Conservation (phyloP, 2,113 vertebrate species). For the Centrocercus urophasianus region DNA sequence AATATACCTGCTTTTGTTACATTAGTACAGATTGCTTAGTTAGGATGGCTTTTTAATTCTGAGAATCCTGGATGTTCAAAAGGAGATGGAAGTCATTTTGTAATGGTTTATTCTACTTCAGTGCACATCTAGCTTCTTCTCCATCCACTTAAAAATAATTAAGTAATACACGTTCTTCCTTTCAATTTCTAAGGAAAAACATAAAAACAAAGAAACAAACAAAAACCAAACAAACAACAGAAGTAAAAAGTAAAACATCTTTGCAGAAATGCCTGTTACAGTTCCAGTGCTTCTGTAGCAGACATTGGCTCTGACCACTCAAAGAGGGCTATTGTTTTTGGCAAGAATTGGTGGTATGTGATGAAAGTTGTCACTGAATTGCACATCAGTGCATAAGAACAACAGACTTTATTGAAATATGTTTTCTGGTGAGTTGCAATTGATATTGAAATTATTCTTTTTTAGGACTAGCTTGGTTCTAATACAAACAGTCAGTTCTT, state of each 20-base stretch:
- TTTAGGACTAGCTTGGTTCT: background rate
- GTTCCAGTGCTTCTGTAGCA: background rate
- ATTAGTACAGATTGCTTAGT: background rate
- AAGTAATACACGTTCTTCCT: background rate
- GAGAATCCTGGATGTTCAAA: background rate
- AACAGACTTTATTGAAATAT: background rate
- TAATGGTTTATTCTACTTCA: background rate
- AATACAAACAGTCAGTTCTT: background rate
- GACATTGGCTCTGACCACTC: background rate
- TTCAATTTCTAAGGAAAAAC: background rate
- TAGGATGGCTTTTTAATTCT: background rate
- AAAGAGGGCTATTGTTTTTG: background rate
- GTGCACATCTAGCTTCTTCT: background rate
- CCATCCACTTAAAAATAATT: background rate
- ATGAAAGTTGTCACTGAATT: background rate
- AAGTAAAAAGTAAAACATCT: background rate
- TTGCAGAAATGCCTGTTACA: background rate
- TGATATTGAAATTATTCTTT: background rate
- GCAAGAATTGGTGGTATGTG: background rate
- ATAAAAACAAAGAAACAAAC: too few species aligned
- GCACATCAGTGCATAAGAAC: background rate
- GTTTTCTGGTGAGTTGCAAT: background rate
- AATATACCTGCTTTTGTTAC: background rate
- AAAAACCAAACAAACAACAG: too few species aligned
- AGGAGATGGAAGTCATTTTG: background rate